Conservation (phyloP, 2,113 vertebrate species). For the Shinisaurus crocodilurus region DNA sequence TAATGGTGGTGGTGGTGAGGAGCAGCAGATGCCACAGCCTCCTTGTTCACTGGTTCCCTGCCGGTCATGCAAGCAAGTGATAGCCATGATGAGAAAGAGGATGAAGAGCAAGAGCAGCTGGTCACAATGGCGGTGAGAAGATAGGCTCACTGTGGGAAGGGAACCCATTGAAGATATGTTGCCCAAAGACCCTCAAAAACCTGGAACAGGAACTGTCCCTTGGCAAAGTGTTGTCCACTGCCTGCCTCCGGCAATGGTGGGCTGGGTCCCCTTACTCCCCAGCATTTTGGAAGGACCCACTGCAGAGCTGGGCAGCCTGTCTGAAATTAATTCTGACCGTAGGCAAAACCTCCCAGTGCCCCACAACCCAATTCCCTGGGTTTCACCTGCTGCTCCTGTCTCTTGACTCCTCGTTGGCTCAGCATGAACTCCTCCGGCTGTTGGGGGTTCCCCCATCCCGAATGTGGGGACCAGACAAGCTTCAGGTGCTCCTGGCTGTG, state of each 20-base stretch:
- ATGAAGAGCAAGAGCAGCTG: too few relatives aligned
- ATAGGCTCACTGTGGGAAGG: too few relatives aligned
- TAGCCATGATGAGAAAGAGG: too few relatives aligned
- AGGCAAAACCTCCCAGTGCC: not conserved
- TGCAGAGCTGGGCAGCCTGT: not conserved
- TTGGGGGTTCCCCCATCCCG: not conserved
- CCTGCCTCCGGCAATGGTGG: not conserved
- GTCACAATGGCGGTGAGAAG: too few relatives aligned
- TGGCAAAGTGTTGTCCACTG: too few relatives aligned
- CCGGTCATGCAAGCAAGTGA: too few relatives aligned
- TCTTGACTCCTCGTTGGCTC: not conserved
- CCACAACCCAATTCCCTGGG: not conserved
- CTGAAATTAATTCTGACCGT: not conserved
- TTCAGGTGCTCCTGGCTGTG: not conserved
- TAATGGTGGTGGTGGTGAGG: too few relatives aligned
- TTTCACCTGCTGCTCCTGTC: constrained; percentile 13
- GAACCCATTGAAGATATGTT: too few relatives aligned
- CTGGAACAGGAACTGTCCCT: too few relatives aligned
- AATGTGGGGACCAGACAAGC: not conserved
- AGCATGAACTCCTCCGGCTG: not conserved
- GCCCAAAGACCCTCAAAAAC: too few relatives aligned
- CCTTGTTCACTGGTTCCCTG: too few relatives aligned
- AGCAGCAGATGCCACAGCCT: too few relatives aligned
- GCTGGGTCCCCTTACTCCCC: not conserved
- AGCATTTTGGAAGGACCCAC: not conserved